Percentiles rank a stretch among this genome's conserved stretches.
Evolutionary conservation across 2,888 invertebrate genomes (phyloP).

Genomic region (Limnephilus marmoratus): DNA sequence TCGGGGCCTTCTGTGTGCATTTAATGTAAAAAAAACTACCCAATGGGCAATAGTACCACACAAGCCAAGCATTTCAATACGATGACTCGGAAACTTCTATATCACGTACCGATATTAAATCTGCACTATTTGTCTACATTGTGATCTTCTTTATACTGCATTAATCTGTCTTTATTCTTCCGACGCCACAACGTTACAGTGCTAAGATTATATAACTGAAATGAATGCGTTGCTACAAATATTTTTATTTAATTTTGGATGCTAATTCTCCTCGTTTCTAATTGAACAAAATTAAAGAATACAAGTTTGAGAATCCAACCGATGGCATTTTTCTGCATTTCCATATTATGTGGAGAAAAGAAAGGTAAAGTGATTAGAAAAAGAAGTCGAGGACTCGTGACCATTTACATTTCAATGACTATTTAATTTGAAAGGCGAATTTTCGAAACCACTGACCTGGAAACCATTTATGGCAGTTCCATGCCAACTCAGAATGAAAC

Average conservation of each 20-base stretch:
- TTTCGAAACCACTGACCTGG: too few relatives aligned
- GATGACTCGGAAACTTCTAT: neutral
- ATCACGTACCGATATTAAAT: neutral
- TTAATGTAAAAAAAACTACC: neutral
- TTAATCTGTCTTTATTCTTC: conserved; percentile 2
- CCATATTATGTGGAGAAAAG: too few relatives aligned
- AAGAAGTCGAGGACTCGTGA: too few relatives aligned
- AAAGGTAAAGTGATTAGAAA: too few relatives aligned
- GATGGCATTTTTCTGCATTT: neutral
- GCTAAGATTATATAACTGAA: neutral
- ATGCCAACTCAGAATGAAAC: too few relatives aligned
- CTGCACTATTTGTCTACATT: neutral
- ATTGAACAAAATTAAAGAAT: neutral
- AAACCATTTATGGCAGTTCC: too few relatives aligned
- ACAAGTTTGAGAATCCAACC: neutral
- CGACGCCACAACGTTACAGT: neutral
- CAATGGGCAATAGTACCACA: neutral
- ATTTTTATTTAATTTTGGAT: neutral
- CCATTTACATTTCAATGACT: too few relatives aligned
- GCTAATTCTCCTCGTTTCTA: neutral
- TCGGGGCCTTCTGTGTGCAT: neutral
- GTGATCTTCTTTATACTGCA: neutral
- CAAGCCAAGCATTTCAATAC: neutral
- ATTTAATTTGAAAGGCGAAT: too few relatives aligned
- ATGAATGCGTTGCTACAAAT: neutral